Conservation (phyloP, 2,113 vertebrate species). For the Pterocles orientalis region DNA sequence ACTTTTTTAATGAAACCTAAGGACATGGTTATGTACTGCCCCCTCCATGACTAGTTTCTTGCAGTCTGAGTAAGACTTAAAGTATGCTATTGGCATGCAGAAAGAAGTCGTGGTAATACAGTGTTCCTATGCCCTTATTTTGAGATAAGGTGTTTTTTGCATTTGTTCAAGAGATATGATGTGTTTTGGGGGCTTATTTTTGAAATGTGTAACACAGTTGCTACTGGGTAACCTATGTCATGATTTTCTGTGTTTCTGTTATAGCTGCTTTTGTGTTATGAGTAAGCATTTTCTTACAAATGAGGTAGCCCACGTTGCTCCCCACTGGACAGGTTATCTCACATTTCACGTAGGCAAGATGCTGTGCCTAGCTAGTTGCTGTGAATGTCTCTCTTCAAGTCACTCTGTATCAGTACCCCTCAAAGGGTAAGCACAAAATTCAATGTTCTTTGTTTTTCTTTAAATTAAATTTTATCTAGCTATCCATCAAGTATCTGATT, state of each 20-base stretch:
- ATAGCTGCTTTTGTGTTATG: background rate
- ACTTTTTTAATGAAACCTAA: background rate
- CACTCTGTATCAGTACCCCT: background rate
- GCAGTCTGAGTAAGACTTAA: background rate
- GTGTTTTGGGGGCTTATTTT: background rate
- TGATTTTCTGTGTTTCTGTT: background rate
- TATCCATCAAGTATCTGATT: background rate
- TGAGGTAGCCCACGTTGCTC: background rate
- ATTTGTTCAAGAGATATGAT: background rate
- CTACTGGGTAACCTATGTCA: background rate
- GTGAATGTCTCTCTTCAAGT: background rate
- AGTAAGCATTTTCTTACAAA: background rate
- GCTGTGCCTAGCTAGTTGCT: background rate
- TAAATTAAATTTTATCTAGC: background rate
- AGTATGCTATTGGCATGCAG: background rate
- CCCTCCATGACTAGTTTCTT: background rate
- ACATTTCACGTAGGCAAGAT: accelerated
- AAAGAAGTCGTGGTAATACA: background rate
- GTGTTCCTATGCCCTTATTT: background rate
- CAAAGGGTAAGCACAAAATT: background rate
- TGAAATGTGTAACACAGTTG: background rate
- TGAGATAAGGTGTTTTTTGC: background rate
- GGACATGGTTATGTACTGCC: background rate
- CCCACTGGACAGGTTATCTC: background rate
- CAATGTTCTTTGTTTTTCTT: background rate